Conservation (phyloP, 2,888 invertebrate genomes). For the Pammene fasciana region DNA sequence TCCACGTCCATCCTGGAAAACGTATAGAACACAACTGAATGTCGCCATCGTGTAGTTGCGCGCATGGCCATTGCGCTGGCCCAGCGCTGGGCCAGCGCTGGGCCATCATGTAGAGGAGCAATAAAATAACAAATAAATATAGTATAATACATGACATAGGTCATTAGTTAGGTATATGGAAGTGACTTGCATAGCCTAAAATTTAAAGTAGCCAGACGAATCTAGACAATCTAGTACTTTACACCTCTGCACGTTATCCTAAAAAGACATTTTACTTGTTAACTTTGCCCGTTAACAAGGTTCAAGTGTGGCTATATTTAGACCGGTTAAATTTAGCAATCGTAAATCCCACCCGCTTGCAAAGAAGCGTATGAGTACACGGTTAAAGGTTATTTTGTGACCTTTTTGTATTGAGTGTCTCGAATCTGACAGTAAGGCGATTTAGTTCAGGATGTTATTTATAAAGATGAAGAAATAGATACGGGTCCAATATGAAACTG, state of each 20-base stretch:
- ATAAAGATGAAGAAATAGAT: constrained; percentile 12
- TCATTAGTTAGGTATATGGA: neutral
- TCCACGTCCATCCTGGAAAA: too few species aligned
- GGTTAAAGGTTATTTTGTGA: neutral
- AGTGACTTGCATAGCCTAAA: neutral
- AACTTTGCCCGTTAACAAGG: constrained; percentile 11
- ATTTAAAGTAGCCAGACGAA: neutral
- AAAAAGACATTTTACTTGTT: constrained; percentile 6
- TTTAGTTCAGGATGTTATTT: constrained; percentile 3
- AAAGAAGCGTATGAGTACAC: neutral
- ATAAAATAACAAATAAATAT: too few species aligned
- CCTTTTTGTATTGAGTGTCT: neutral
- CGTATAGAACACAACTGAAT: too few species aligned
- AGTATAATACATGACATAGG: too few species aligned
- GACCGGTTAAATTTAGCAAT: constrained; percentile 3
- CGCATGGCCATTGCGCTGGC: too few species aligned
- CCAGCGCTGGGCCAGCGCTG: too few species aligned
- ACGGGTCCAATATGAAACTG: constrained; percentile 6
- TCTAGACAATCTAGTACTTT: constrained; percentile 6
- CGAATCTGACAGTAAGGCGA: constrained; percentile 11
- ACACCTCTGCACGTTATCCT: constrained; percentile 4
- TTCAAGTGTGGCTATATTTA: constrained; percentile 17
- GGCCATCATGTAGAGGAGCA: too few species aligned
- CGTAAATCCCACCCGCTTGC: neutral
- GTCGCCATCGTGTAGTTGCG: too few species aligned